These are phyloP conservation scores for Pteromalus puparum DNA, from an alignment of 1,140 invertebrate genomes.

Conservation along the genomic window DNA sequence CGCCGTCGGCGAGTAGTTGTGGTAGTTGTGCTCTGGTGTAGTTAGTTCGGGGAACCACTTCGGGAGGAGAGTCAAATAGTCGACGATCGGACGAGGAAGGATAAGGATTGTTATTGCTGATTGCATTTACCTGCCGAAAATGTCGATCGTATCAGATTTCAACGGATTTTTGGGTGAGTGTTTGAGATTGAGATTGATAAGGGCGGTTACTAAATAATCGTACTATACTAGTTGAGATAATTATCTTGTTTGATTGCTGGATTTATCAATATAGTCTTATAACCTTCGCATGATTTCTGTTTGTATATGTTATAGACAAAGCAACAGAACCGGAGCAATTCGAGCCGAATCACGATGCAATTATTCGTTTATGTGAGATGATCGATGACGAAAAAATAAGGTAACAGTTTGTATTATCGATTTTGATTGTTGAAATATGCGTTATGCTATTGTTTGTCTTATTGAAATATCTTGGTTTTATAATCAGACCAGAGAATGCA, in stretches of 20 bases:
- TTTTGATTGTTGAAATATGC: too few relatives aligned
- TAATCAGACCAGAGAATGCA: not conserved
- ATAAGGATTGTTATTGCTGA: not conserved
- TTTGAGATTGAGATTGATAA: too few relatives aligned
- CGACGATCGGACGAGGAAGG: not conserved
- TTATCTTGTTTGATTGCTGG: not conserved
- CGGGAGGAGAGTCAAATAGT: not conserved
- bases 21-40: too few relatives aligned
- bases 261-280: not conserved
- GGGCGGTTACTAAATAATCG: too few relatives aligned
- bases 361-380: not conserved
- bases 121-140: not conserved
- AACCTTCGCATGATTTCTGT: not conserved
- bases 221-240: too few relatives aligned
- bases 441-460: too few relatives aligned
- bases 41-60: not conserved
- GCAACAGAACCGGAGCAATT: not conserved
- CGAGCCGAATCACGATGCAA: not conserved
- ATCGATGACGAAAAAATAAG: not conserved
- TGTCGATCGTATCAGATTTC: not conserved
- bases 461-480: not conserved
- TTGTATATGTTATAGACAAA: not conserved
- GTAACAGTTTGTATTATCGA: too few relatives aligned
- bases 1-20: too few relatives aligned
- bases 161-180: not conserved